Evolutionary conservation across 2,113 vertebrate species (phyloP), one percentile per base, ranked within the genome.

Genomic region (Crypturellus undulatus): DNA sequence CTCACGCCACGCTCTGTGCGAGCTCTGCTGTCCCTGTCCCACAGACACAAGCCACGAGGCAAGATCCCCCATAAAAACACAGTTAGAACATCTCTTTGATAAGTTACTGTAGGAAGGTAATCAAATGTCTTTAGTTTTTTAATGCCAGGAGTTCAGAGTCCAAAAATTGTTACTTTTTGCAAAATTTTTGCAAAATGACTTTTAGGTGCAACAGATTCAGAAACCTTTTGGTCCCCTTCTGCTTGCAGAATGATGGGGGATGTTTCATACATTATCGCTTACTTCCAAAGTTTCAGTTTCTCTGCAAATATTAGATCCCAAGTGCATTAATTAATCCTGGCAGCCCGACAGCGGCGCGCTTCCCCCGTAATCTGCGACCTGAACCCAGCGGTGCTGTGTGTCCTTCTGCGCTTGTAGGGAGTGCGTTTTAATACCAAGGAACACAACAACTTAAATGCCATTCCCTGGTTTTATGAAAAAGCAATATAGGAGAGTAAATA

Each of bases 401-500:
- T 98, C 98, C 97, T 98, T 97, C 97, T 91, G 96, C 97, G 96
- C 97, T 98, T 98, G 98, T 98, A 97, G 96, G 92, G 88, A 98
- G 98, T 98, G 98, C 98, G 98, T 99, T 99, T 99, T 99, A 99
- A 99, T 99, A 98, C 98, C 98, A 97, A 97, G 96, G 98, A 98
- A 98, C 98, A 99, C 98, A 98, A 98, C 98, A 98, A 98, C 98
- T 99, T 99, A 99, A 99, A 99, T 99, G 98, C 98, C 99, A 99
- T 98, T 98, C 98, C 98, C 97, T 98, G 97, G 97, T 98, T 99
- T 98, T 97, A 97, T 98, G 98, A 98, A 98, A 98, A 99, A 98
- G 98, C 99, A 99, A 99, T 99, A 99, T 98, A 98, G 98, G 98
- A 99, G 98, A 99, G 98, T 99, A 99, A 99, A 99, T 98, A 99